Conservation (phyloP, 35 echinoderm and acorn worm genomes). For the Ptychodera flava region DNA sequence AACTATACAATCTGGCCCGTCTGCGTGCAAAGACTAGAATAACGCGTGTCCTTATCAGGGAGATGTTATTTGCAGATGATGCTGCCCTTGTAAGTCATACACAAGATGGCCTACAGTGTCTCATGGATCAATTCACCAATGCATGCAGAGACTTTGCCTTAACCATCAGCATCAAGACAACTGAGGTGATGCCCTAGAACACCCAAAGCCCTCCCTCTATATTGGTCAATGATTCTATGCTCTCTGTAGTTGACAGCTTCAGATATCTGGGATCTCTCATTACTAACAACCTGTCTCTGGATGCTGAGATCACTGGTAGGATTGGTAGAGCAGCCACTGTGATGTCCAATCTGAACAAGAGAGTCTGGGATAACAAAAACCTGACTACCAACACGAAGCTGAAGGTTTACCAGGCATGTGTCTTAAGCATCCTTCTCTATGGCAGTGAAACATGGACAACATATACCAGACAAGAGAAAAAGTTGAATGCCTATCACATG, state of each 20-base stretch:
- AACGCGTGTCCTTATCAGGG: constrained; percentile 25
- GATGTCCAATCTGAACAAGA: constrained; percentile 4
- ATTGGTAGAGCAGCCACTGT: constrained; percentile 16
- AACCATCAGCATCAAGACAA: constrained; percentile 50
- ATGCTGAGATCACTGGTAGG: not conserved
- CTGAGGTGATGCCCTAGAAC: constrained; percentile 19
- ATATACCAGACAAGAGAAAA: constrained; percentile 21
- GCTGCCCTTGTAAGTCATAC: constrained; percentile 15
- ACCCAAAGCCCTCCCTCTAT: constrained; percentile 10
- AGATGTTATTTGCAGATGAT: constrained; percentile 32
- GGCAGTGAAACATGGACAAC: constrained; percentile 31
- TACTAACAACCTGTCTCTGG: constrained; percentile 22
- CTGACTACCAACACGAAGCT: constrained; percentile 26
- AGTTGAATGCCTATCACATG: constrained; percentile 21
- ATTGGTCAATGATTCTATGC: constrained; percentile 14
- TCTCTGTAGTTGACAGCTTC: constrained; percentile 15
- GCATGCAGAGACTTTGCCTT: constrained; percentile 45
- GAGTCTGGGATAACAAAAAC: constrained; percentile 30
- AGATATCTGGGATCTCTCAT: constrained; percentile 38
- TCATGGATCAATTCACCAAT: constrained; percentile 30
- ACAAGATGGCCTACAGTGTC: constrained; percentile 15
- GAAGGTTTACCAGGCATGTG: constrained; percentile 35
- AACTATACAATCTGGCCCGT: constrained; percentile 2
- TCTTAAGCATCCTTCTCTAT: constrained; percentile 40
- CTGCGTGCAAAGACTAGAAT: constrained; percentile 28